A percentile compares a stretch with the other conserved stretches of the same genome.
Conservation (phyloP, 2,797 vertebrate species). For the Chaetodon trifasciatus region DNA sequence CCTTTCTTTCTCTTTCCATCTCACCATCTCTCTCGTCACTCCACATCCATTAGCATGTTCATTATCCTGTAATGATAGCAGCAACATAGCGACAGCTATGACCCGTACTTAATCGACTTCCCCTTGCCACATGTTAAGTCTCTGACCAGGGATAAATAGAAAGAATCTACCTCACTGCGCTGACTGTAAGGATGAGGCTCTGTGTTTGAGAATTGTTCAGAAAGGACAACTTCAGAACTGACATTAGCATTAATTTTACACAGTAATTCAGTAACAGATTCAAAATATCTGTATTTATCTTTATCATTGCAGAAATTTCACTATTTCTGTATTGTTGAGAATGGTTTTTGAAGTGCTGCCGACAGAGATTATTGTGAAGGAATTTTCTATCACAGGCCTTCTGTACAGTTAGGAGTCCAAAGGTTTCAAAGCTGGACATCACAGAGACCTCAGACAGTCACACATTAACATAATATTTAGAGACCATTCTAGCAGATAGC, state of each 20-base stretch:
- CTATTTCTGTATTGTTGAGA: background rate
- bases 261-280: background rate
- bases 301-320: background rate
- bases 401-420: no score
- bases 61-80: conserved; percentile 66
- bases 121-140: conserved; percentile 46
- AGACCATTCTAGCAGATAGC: no score
- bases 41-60: conserved; percentile 66
- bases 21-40: conserved; percentile 34
- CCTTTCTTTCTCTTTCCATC: conserved; percentile 33
- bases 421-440: no score
- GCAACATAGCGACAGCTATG: conserved; percentile 49
- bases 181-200: conserved; percentile 20
- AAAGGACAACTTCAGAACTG: background rate
- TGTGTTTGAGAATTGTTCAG: conserved; percentile 5
- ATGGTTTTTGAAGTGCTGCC: background rate
- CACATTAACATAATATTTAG: no score
- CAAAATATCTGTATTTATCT: background rate
- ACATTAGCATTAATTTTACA: background rate
- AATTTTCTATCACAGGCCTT: no score
- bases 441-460: no score
- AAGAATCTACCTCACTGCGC: background rate
- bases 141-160: conserved; percentile 42
- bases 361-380: background rate
- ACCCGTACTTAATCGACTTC: conserved; percentile 52